phyloP scores from a whole-genome alignment of 2,113 vertebrate genomes.

The Ariopsis seemanni region DNA sequence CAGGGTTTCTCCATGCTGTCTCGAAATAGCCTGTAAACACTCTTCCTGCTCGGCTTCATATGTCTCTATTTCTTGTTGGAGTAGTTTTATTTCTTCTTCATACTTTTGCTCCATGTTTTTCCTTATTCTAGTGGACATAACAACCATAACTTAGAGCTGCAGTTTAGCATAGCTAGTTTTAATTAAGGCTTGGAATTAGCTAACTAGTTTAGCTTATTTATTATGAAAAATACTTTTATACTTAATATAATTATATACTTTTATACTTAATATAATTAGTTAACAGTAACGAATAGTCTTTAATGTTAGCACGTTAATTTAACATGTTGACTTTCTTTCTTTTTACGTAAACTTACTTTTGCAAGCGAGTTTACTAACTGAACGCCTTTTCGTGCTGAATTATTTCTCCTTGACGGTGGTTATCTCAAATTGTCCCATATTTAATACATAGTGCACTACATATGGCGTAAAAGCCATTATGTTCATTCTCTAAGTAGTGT shows the following conservation, averaged over 20 bases:
- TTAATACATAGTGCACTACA: neutral
- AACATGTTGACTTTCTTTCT: neutral
- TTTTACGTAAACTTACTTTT: neutral
- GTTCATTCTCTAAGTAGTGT: neutral
- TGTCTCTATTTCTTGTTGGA: conserved; percentile 74
- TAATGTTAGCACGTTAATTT: neutral
- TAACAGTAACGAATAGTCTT: neutral
- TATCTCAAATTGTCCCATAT: neutral
- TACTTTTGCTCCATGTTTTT: conserved; percentile 53
- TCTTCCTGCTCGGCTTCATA: conserved; percentile 65
- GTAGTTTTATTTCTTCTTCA: conserved; percentile 70
- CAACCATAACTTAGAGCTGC: neutral
- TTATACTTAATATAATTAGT: neutral
- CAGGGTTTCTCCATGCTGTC: conserved; percentile 61
- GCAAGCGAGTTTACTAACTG: neutral
- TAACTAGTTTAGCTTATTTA: neutral
- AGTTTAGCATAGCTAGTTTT: neutral
- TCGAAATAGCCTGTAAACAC: conserved; percentile 45
- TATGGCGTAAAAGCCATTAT: neutral
- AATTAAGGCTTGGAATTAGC: neutral
- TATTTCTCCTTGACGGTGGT: neutral
- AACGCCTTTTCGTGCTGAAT: no score
- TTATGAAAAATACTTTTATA: neutral
- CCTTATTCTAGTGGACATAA: neutral
- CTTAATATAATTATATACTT: neutral